A percentile compares a stretch with the other conserved stretches of the same genome.
Conservation (phyloP, 2,888 invertebrate genomes). For the Amphipyra berbera region DNA sequence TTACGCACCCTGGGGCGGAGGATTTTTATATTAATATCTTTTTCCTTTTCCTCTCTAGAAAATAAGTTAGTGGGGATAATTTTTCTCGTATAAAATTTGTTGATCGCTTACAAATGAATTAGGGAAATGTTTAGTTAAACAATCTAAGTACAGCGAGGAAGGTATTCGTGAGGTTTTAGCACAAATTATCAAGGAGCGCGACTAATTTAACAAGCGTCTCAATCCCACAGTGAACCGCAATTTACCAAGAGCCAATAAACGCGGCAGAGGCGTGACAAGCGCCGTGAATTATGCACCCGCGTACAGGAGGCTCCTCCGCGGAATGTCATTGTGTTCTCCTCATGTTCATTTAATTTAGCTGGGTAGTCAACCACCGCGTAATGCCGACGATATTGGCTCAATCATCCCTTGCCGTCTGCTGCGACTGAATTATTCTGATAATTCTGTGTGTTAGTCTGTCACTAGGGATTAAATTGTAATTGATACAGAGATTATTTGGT, state of each 20-base stretch:
- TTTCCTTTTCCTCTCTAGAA: constrained; percentile 39
- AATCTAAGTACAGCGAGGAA: constrained; percentile 22
- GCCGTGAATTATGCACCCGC: constrained; percentile 70
- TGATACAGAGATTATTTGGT: constrained; percentile 61
- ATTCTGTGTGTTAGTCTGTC: constrained; percentile 53
- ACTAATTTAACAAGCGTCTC: constrained; percentile 54
- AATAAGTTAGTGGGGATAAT: constrained; percentile 26
- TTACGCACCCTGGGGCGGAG: constrained; percentile 39
- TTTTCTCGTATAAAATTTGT: constrained; percentile 18
- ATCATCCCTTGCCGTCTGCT: constrained; percentile 63
- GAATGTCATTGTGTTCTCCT: constrained; percentile 71
- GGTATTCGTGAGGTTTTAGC: constrained; percentile 27
- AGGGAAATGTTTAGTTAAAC: constrained; percentile 22
- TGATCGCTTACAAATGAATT: constrained; percentile 40
- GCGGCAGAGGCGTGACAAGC: constrained; percentile 60
- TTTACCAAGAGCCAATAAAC: constrained; percentile 70
- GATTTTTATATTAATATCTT: constrained; percentile 55
- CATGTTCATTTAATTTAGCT: constrained; percentile 83
- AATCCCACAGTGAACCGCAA: constrained; percentile 42
- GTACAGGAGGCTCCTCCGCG: constrained; percentile 58
- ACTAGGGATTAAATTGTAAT: constrained; percentile 62
- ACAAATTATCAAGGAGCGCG: constrained; percentile 48
- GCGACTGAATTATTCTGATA: constrained; percentile 72
- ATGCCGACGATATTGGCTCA: constrained; percentile 71
- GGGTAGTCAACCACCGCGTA: constrained; percentile 68